Evolutionary conservation across 2,113 vertebrate species (phyloP).

Genomic region (Poicephalus meyeri): DNA sequence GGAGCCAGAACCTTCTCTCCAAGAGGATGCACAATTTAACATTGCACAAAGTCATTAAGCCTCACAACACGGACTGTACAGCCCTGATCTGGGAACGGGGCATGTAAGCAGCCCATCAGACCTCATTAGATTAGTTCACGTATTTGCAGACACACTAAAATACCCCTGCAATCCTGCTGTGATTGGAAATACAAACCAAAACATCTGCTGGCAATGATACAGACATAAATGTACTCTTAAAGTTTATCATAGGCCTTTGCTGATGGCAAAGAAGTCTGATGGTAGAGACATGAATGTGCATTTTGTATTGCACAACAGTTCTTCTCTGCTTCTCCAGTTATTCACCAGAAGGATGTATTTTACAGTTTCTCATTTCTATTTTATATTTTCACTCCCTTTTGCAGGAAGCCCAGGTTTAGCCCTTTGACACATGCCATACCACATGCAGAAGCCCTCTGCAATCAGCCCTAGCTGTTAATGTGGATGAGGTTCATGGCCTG

Average conservation of each 20-base stretch:
- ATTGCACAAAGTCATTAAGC: slow-evolving; percentile 61
- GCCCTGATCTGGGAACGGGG: background rate
- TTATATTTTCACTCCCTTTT: background rate
- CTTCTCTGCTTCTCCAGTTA: background rate
- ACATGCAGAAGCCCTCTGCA: background rate
- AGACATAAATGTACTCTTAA: background rate
- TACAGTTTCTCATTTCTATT: background rate
- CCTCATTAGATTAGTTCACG: background rate
- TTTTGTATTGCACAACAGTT: background rate
- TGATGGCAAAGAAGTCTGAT: background rate
- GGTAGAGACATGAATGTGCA: background rate
- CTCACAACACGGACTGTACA: background rate
- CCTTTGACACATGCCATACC: background rate
- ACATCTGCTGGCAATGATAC: background rate
- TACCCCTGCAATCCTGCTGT: background rate
- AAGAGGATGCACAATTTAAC: slow-evolving; percentile 48
- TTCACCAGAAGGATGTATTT: background rate
- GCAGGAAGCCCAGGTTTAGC: background rate
- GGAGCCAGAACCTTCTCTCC: slow-evolving; percentile 37
- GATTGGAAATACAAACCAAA: background rate
- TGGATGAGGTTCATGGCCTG: background rate
- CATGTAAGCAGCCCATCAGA: background rate
- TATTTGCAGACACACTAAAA: background rate
- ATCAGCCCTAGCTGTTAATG: background rate
- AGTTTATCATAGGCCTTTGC: background rate